Conservation (phyloP, 1,140 invertebrate species). For the Belonocnema kinseyi region DNA sequence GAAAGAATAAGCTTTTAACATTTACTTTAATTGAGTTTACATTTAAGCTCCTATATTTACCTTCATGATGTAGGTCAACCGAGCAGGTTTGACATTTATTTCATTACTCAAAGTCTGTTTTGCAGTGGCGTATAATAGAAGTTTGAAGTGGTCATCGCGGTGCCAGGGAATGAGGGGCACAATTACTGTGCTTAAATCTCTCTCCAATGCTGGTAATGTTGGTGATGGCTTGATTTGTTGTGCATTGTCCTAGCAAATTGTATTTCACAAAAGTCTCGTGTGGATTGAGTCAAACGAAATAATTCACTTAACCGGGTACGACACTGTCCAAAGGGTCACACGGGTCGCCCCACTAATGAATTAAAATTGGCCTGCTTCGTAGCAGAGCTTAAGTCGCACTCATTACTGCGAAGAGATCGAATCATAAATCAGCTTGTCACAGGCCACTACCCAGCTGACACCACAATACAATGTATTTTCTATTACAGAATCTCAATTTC, state of each 20-base stretch:
- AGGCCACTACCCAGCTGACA: background rate
- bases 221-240: too few species aligned
- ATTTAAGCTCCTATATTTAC: background rate
- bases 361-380: constrained; percentile 20
- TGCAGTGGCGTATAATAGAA: background rate
- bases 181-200: too few species aligned
- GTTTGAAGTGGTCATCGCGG: too few species aligned
- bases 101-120: background rate
- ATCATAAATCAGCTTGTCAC: constrained; percentile 31
- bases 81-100: constrained; percentile 3
- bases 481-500: background rate
- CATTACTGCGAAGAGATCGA: constrained; percentile 28
- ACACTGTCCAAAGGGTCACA: constrained; percentile 12
- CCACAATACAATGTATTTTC: too few species aligned
- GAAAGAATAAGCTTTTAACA: too few species aligned
- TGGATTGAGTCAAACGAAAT: background rate
- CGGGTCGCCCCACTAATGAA: constrained; percentile 35
- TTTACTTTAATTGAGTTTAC: too few species aligned
- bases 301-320: constrained; percentile 34
- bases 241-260: background rate
- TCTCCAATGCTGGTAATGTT: too few species aligned
- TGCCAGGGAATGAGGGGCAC: too few species aligned
- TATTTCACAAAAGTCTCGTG: background rate
- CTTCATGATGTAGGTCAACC: constrained; percentile 5
- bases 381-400: constrained; percentile 6